Evolutionary conservation across 1,140 invertebrate genomes (phyloP).

Genomic region (Aphidius ervi): DNA sequence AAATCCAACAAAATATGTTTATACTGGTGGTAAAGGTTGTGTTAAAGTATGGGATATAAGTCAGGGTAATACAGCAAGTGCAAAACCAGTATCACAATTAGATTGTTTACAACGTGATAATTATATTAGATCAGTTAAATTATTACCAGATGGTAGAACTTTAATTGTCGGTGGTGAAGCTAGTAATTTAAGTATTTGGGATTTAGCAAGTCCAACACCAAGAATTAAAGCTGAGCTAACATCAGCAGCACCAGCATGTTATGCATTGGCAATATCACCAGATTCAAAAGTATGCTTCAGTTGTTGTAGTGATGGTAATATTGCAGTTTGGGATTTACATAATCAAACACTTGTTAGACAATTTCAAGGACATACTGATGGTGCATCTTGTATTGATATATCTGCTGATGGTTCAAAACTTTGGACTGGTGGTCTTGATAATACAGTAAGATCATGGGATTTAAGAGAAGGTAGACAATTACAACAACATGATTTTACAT

Average conservation of each 20-base stretch:
- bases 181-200: constrained; percentile 95
- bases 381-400: constrained; percentile 97
- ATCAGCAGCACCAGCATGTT: constrained; percentile 94
- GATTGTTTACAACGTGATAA: constrained; percentile 96
- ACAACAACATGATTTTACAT: constrained; percentile 95
- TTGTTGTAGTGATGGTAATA: constrained; percentile 94
- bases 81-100: constrained; percentile 78
- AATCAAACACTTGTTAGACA: constrained; percentile 90
- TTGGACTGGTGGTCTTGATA: constrained; percentile 97
- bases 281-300: constrained; percentile 97
- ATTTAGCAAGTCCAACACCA: constrained; percentile 85
- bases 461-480: constrained; percentile 88
- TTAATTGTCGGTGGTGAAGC: constrained; percentile 98
- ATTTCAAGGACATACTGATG: constrained; percentile 97
- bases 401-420: constrained; percentile 91
- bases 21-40: constrained; percentile 97
- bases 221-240: constrained; percentile 91
- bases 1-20: constrained; percentile 90
- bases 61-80: constrained; percentile 74
- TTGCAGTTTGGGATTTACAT: constrained; percentile 93
- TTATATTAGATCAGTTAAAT: constrained; percentile 89
- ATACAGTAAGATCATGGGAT: constrained; percentile 97
- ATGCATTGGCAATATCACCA: constrained; percentile 93
- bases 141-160: constrained; percentile 94
- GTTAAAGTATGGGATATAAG: constrained; percentile 95